These are phyloP conservation scores for Dryococelus australis DNA, from an alignment of 2,888 invertebrate species.

Conservation along the genomic window DNA sequence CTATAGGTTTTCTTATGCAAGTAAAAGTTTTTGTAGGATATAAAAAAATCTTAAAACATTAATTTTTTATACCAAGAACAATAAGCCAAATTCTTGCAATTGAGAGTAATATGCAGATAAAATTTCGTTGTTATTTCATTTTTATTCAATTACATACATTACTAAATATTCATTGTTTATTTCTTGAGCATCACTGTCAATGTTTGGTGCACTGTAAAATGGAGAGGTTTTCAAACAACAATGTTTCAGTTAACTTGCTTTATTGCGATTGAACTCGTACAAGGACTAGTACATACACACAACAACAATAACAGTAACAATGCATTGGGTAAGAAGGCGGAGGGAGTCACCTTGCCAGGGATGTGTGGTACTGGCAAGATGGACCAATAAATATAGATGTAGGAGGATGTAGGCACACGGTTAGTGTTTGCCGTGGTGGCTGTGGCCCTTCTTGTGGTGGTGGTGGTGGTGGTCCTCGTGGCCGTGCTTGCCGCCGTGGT, in stretches of 20 bases:
- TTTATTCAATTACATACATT: no score
- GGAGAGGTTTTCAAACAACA: neutral
- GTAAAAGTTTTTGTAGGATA: no score
- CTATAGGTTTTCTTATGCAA: no score
- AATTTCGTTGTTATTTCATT: no score
- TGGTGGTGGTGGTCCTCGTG: slow-evolving; percentile 75
- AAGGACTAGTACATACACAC: slow-evolving; percentile 16
- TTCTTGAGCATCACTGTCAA: no score
- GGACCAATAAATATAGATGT: neutral
- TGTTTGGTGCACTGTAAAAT: neutral
- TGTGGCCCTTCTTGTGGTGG: slow-evolving; percentile 66
- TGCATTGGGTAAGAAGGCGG: neutral
- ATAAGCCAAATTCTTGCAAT: no score
- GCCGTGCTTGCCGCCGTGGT: slow-evolving; percentile 81
- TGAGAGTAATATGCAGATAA: no score
- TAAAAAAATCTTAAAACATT: no score
- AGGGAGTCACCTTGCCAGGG: slow-evolving; percentile 66
- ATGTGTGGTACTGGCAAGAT: neutral
- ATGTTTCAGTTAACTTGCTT: neutral
- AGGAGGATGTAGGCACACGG: neutral
- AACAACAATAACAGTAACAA: neutral
- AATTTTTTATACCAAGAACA: no score
- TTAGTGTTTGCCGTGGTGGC: slow-evolving; percentile 40
- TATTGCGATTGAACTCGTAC: neutral
- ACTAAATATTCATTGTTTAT: no score